These are phyloP conservation scores for Brachionus koreanus DNA, from an alignment of 1,140 invertebrate genomes.

Conservation along the genomic window DNA sequence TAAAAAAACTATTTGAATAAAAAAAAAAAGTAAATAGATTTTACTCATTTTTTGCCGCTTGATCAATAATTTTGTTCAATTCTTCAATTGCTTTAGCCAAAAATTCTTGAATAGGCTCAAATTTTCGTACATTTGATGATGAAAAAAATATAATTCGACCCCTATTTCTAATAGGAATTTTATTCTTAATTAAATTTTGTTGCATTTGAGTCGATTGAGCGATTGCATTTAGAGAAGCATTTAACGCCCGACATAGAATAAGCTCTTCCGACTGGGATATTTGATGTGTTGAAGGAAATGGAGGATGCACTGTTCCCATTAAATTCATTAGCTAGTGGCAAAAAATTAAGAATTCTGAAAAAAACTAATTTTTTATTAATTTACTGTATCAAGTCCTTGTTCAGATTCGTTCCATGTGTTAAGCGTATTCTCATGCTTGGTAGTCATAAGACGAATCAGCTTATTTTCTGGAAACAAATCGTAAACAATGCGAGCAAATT, in stretches of 20 bases:
- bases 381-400: neutral
- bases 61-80: constrained; percentile 13
- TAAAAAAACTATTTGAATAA: neutral
- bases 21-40: neutral
- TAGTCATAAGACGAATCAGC: constrained; percentile 34
- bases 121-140: neutral
- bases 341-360: neutral
- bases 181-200: constrained; percentile 14
- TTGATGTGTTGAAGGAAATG: neutral
- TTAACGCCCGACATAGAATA: constrained; percentile 15
- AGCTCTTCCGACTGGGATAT: constrained; percentile 10
- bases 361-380: neutral
- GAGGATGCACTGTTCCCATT: constrained; percentile 3
- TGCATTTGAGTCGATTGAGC: constrained; percentile 11
- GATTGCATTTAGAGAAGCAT: neutral
- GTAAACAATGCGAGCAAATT: constrained; percentile 92
- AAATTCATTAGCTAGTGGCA: neutral
- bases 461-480: constrained; percentile 70
- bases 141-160: constrained; percentile 28
- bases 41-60: neutral
- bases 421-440: constrained; percentile 12
- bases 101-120: constrained; percentile 38
- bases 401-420: constrained; percentile 40
- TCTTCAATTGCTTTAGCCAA: constrained; percentile 24
- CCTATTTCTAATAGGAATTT: constrained; percentile 4